phyloP scores from a whole-genome alignment of 2,888 invertebrate genomes.

The Amphipoea oculea region DNA sequence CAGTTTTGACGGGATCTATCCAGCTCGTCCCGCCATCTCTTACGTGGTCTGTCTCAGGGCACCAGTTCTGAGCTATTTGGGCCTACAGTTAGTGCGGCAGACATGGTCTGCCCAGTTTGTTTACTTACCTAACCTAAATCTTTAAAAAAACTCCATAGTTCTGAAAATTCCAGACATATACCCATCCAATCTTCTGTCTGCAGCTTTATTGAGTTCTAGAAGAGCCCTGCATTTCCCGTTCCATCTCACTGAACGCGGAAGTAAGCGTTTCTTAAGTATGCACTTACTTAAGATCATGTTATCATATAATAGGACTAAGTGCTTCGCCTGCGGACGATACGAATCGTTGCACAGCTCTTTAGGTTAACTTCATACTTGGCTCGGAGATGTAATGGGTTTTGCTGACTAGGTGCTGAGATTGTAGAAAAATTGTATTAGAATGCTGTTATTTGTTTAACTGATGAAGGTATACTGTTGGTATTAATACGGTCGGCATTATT shows the following conservation, averaged over 20 bases:
- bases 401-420: constrained; percentile 11
- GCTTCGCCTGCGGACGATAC: constrained; percentile 54
- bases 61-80: not conserved
- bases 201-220: constrained; percentile 1
- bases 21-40: not conserved
- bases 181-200: constrained; percentile 4
- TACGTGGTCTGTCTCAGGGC: not conserved
- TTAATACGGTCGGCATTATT: not conserved
- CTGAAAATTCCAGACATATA: not conserved
- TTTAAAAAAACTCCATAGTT: not conserved
- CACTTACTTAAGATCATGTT: constrained; percentile 52
- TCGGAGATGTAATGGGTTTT: constrained; percentile 22
- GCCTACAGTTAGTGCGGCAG: not conserved
- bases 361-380: constrained; percentile 42
- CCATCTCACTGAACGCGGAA: constrained; percentile 41
- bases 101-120: not conserved
- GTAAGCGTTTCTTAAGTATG: constrained; percentile 39
- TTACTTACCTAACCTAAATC: not conserved
- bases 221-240: constrained; percentile 25
- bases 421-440: not conserved
- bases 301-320: constrained; percentile 59
- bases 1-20: not conserved
- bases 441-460: not conserved
- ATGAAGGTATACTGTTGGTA: not conserved
- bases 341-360: constrained; percentile 58